Evolutionary conservation across 2,888 invertebrate species (phyloP).

Genomic region (Linnaemya vulpina): DNA sequence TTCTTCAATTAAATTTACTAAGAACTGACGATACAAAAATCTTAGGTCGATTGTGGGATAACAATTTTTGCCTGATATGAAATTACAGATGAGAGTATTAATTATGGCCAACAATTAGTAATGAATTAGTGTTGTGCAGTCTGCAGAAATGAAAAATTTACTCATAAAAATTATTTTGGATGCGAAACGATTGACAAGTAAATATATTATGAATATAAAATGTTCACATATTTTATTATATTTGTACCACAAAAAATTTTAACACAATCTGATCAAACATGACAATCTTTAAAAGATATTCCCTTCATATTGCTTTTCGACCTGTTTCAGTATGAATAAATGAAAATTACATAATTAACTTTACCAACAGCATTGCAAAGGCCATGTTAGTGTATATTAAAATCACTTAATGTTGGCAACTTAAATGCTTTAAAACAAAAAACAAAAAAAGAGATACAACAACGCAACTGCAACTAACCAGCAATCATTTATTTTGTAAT

Average conservation of each 20-base stretch:
- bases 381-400: slow-evolving; percentile 3
- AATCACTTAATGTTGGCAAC: slow-evolving; percentile 4
- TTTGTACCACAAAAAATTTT: neutral
- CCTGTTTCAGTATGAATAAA: slow-evolving; percentile 14
- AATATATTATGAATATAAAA: too few relatives aligned
- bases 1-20: too few relatives aligned
- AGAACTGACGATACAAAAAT: too few relatives aligned
- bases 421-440: slow-evolving; percentile 13
- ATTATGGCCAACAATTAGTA: too few relatives aligned
- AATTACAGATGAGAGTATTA: too few relatives aligned
- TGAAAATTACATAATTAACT: slow-evolving; percentile 39
- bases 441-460: slow-evolving; percentile 14
- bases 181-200: too few relatives aligned
- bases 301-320: slow-evolving; percentile 8
- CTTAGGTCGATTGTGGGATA: too few relatives aligned
- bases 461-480: slow-evolving; percentile 15
- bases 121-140: too few relatives aligned
- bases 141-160: too few relatives aligned
- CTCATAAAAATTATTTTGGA: too few relatives aligned
- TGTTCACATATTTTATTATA: too few relatives aligned
- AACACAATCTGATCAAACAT: neutral
- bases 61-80: too few relatives aligned
- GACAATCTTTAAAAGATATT: neutral
- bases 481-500: slow-evolving; percentile 41
- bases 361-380: slow-evolving; percentile 5